Evolutionary conservation across 2,113 vertebrate genomes (phyloP).

Genomic region (Bubo blakistoni): DNA sequence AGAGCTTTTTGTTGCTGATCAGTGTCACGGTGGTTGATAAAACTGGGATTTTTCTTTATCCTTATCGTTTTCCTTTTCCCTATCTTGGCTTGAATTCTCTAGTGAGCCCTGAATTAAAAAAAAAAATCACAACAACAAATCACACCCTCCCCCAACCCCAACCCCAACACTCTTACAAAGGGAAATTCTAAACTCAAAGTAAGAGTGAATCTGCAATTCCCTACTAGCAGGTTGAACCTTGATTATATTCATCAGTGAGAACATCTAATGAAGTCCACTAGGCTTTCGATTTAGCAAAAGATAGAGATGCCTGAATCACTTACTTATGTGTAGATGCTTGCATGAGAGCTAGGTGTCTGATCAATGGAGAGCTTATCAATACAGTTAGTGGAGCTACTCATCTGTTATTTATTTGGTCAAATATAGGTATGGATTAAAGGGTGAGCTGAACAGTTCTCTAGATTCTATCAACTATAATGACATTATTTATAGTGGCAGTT

Average conservation of each 20-base stretch:
- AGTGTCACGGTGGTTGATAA: background rate
- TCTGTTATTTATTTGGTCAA: background rate
- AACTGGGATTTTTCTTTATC: background rate
- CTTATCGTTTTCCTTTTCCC: background rate
- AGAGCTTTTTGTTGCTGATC: background rate
- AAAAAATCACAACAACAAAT: background rate
- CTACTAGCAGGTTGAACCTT: background rate
- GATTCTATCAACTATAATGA: background rate
- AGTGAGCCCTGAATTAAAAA: background rate
- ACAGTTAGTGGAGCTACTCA: background rate
- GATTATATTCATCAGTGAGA: background rate
- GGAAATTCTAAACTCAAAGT: background rate
- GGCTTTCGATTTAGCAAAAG: background rate
- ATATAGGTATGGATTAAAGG: background rate
- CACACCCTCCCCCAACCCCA: accelerated
- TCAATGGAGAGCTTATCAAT: background rate
- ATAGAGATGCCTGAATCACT: background rate
- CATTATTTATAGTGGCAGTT: background rate
- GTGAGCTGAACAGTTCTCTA: background rate
- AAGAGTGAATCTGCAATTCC: background rate
- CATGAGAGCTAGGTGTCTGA: background rate
- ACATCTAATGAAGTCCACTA: background rate
- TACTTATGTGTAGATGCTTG: background rate
- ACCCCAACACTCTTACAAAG: background rate
- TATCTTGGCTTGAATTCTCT: background rate